Base-by-base conservation (phyloP, 2,113 vertebrate species). In the pig (Sus scrofa) region DNA sequence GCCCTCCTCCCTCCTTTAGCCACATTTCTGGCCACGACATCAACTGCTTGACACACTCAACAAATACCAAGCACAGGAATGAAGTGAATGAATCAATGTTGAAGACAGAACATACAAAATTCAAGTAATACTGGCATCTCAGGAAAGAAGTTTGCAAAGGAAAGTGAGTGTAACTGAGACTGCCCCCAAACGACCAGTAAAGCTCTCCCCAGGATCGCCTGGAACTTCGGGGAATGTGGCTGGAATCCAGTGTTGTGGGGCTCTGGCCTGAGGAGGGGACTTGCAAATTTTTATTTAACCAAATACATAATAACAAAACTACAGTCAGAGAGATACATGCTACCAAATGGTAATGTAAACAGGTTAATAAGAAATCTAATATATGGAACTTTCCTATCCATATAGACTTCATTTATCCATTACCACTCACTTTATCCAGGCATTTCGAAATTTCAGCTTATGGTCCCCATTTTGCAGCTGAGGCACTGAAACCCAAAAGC, bases 301-400 rank as follows among this genome's bases (percentile, higher is more conserved):
- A 94, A 97, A 97, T n/a, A 71, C 8, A 10, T 44, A 90, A 84
- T 68, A 20, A 60, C 62, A 88, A 95, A 63, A 52, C n/a, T 67
- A 73, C 63, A 2, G 39, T 75, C 74, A 56, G 16, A n/a, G 63
- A 89, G 6, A 56, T 0, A 22, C 18, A 16, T 2, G 0, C 16
- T 26, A 90, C 12, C 50, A 91, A 93, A 62, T 54, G 44, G 16
- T 77, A 95, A 86, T 30, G 4, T 62, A 79, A 92, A 68, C 7
- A 70, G 30, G 26, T 58, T 92, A 94, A 85, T 2, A 58, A 16
- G 11, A 52, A 50, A 81, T 60, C 15, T 71, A 65, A 58, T 27
- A 73, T 60, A 70, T 19, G 2, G 7, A 8, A n/a, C 56, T 91
- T 73, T 89, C 79, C 63, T 92, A 84, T 30, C 9, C 58, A 39